Base-by-base conservation (phyloP, 2,113 vertebrate species). In the Siniperca chuatsi region DNA sequence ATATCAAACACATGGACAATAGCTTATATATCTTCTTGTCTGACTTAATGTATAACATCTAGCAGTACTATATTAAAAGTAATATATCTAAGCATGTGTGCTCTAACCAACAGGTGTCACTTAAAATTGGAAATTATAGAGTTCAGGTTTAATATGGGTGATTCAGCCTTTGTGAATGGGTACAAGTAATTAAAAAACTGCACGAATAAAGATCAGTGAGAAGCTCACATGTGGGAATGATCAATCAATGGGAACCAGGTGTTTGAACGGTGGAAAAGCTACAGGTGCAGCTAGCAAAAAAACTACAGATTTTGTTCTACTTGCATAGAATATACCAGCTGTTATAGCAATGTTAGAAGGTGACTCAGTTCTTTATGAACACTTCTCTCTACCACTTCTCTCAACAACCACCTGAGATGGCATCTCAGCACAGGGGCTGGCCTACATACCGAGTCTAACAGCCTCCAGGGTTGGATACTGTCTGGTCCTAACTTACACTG, bases 281-380 rank as follows among this genome's bases (percentile, higher is more conserved):
- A 87, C 92, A 92, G 86, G 92, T 91, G 89, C 74, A 82, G 82
- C 86, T 12, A 60, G 66, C 42, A 82, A 76, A 76, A 55, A 75
- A 50, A 44, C 11, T 12, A 67, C 52, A 83, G 11, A 65, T 79
- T 76, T 66, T 23, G 37, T 76, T 79, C 61, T 66, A 50, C 79
- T 67, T 78, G 20, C 44, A 42, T 40, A 37, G 23, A 77, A 72
- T 72, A 80, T 54, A 69, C 21, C 87, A 89, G 88, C 87, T 90
- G 84, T 85, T 80, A 60, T 18, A 71, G 82, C 61, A 64, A 52
- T 50, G 69, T 25, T 37, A 79, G 40, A 79, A 75, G 69, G 52
- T 57, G 64, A 79, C 46, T 83, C 37, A 64, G 35, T 55, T 52
- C 57, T 78, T 68, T 65, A 65, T 76, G 57, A 67, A 69, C 77